These are phyloP conservation scores for Gila robusta DNA, from an alignment of 2,797 vertebrate genomes.

Conservation along the genomic window DNA sequence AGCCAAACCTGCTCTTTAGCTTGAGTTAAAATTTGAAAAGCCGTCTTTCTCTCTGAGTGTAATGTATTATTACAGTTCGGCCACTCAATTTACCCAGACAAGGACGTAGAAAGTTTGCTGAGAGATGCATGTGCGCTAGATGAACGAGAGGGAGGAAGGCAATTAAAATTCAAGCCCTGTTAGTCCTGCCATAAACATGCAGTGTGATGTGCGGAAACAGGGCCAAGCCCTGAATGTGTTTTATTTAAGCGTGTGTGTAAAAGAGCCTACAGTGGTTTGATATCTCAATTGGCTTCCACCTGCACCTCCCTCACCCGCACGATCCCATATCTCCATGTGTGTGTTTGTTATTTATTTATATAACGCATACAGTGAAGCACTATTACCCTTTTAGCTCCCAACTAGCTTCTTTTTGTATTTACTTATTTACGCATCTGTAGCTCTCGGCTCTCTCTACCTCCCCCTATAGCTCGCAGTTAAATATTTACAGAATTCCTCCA, in stretches of 20 bases:
- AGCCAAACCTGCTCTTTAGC: constrained; percentile 53
- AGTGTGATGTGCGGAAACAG: constrained; percentile 73
- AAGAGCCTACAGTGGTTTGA: constrained; percentile 53
- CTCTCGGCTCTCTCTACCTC: background rate
- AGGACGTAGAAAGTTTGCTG: constrained; percentile 77
- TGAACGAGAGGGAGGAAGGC: constrained; percentile 51
- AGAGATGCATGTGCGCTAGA: constrained; percentile 63
- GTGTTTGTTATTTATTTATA: constrained; percentile 70
- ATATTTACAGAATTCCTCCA: constrained; percentile 72
- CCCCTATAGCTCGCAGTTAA: constrained; percentile 62
- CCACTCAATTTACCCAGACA: constrained; percentile 66
- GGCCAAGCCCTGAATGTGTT: constrained; percentile 39
- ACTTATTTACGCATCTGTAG: constrained; percentile 49
- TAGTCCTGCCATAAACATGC: constrained; percentile 68
- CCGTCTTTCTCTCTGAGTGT: constrained; percentile 44
- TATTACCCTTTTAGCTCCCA: constrained; percentile 54
- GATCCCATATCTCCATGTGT: constrained; percentile 37
- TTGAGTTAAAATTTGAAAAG: constrained; percentile 56
- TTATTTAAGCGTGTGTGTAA: constrained; percentile 25
- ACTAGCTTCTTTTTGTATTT: constrained; percentile 45
- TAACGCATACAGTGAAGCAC: constrained; percentile 66
- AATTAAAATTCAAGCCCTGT: constrained; percentile 63
- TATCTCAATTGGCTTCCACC: constrained; percentile 61
- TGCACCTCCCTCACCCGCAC: background rate
- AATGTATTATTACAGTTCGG: constrained; percentile 69